A percentile compares a stretch with the other conserved stretches of the same genome.
These are phyloP conservation scores for Neodontobutis hainanensis DNA, from an alignment of 2,113 vertebrate species.

Conservation along the genomic window DNA sequence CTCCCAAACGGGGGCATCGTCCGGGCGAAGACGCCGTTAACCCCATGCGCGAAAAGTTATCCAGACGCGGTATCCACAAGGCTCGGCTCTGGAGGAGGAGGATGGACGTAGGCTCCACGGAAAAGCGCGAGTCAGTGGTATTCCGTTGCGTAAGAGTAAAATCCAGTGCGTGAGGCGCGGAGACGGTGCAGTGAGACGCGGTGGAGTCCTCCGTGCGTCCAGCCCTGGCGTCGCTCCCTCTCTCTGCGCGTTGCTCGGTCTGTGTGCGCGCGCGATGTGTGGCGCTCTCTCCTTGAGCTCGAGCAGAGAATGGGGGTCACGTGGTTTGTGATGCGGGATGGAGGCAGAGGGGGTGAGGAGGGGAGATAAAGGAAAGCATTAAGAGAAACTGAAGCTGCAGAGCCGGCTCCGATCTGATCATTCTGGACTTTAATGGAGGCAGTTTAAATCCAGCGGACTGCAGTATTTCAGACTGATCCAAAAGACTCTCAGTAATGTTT, in stretches of 20 bases:
- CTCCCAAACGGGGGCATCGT: slow-evolving; percentile 74
- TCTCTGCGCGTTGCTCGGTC: slow-evolving; percentile 21
- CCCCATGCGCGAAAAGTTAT: slow-evolving; percentile 72
- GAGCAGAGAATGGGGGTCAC: slow-evolving; percentile 67
- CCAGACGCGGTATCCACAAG: neutral
- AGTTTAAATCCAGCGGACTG: too few relatives aligned
- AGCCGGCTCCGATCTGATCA: too few relatives aligned
- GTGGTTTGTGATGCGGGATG: slow-evolving; percentile 59
- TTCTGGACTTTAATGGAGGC: too few relatives aligned
- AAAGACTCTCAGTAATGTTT: too few relatives aligned
- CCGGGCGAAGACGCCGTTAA: slow-evolving; percentile 68
- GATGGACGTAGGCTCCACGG: slow-evolving; percentile 56
- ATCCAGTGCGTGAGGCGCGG: slow-evolving; percentile 51
- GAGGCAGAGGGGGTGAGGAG: slow-evolving; percentile 26
- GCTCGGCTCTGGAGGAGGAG: neutral
- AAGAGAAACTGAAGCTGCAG: neutral
- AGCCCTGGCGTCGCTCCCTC: slow-evolving; percentile 50
- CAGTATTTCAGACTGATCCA: too few relatives aligned
- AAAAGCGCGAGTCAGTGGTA: slow-evolving; percentile 11
- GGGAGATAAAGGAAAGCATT: slow-evolving; percentile 44
- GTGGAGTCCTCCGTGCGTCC: slow-evolving; percentile 21
- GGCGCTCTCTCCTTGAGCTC: slow-evolving; percentile 18
- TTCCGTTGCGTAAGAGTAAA: slow-evolving; percentile 28
- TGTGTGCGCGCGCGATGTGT: slow-evolving; percentile 43
- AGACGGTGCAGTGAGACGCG: slow-evolving; percentile 34